These are phyloP conservation scores for Ylistrum balloti DNA, from an alignment of 1,140 invertebrate genomes.

Conservation along the genomic window DNA sequence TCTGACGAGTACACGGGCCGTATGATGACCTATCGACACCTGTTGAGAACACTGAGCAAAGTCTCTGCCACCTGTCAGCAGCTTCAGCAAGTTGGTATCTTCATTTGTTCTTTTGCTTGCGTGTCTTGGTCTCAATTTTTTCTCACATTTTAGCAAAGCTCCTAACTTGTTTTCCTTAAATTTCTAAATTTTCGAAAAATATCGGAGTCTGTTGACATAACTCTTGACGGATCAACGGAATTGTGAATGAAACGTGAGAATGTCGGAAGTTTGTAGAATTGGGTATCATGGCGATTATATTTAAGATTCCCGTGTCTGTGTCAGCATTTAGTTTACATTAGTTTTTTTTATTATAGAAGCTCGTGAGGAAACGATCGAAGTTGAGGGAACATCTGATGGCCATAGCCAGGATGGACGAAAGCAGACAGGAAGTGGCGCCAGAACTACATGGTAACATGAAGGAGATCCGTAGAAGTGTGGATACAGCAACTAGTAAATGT, in stretches of 20 bases:
- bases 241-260: too few relatives aligned
- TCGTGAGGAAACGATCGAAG: background rate
- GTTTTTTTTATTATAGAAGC: background rate
- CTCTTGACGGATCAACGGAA: too few relatives aligned
- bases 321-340: too few relatives aligned
- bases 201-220: too few relatives aligned
- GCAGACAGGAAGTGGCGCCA: background rate
- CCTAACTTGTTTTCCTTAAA: too few relatives aligned
- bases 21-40: background rate
- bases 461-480: background rate
- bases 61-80: background rate
- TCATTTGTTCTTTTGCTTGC: too few relatives aligned
- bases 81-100: background rate
- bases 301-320: too few relatives aligned
- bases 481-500: background rate
- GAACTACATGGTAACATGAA: background rate
- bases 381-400: background rate
- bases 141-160: too few relatives aligned
- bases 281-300: too few relatives aligned
- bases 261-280: too few relatives aligned
- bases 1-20: conserved; percentile 14
- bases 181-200: too few relatives aligned
- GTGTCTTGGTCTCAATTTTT: too few relatives aligned
- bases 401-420: background rate
- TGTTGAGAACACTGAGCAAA: background rate